phyloP scores from a whole-genome alignment of 2,888 invertebrate genomes.

The Caenorhabditis sulstoni region DNA sequence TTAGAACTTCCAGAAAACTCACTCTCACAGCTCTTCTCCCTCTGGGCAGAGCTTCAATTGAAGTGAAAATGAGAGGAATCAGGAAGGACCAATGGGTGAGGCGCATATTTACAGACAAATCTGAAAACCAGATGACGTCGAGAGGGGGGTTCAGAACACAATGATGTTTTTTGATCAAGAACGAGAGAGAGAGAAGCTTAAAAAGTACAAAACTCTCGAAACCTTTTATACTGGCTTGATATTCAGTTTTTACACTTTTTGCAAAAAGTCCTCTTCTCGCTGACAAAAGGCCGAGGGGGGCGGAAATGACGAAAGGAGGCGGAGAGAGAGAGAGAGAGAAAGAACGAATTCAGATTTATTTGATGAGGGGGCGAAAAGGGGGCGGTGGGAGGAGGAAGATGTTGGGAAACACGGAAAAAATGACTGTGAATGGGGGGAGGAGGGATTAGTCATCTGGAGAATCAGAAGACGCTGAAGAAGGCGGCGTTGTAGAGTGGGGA shows the following conservation, averaged over 20 bases:
- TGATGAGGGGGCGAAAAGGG: slow-evolving; percentile 24
- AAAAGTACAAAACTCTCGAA: slow-evolving; percentile 36
- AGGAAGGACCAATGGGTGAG: slow-evolving; percentile 28
- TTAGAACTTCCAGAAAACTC: background rate
- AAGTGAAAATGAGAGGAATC: slow-evolving; percentile 34
- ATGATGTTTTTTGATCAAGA: background rate
- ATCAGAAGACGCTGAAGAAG: background rate
- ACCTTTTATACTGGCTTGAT: slow-evolving; percentile 30
- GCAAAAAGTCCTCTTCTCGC: slow-evolving; percentile 13
- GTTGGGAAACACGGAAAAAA: slow-evolving; percentile 5
- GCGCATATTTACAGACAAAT: slow-evolving; percentile 45
- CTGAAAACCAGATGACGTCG: slow-evolving; percentile 1
- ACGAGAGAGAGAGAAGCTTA: background rate
- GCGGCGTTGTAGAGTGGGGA: background rate
- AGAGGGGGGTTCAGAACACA: background rate
- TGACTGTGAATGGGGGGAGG: background rate
- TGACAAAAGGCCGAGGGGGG: slow-evolving; percentile 16
- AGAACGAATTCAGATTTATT: slow-evolving; percentile 31
- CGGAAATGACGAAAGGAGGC: slow-evolving; percentile 46
- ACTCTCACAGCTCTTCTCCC: slow-evolving; percentile 23
- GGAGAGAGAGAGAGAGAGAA: slow-evolving; percentile 18
- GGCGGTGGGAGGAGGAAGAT: background rate
- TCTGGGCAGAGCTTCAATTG: slow-evolving; percentile 19
- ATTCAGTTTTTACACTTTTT: slow-evolving; percentile 28
- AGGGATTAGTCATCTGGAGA: slow-evolving; percentile 25